A percentile compares a stretch with the other conserved stretches of the same genome.
Evolutionary conservation across 2,113 vertebrate genomes (phyloP).

Genomic region (Perognathus longimembris): DNA sequence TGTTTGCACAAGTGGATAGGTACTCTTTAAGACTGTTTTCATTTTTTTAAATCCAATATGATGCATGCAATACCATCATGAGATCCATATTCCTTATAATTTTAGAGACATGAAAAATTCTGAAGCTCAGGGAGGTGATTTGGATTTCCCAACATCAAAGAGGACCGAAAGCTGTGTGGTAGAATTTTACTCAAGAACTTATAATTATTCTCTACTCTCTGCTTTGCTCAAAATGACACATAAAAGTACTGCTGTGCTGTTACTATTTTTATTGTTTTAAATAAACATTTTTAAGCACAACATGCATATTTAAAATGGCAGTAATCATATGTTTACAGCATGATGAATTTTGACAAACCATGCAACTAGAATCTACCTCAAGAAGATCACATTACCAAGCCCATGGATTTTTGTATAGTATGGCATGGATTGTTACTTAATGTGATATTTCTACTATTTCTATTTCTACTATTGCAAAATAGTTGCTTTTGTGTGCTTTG

Average conservation of each 20-base stretch:
- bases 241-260: not conserved
- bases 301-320: not conserved
- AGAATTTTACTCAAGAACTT: conserved; percentile 40
- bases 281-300: not conserved
- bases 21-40: not conserved
- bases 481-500: not conserved
- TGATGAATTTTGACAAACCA: not conserved
- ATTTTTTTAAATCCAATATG: not conserved
- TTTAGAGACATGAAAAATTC: not conserved
- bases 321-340: not conserved
- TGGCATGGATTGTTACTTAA: not conserved
- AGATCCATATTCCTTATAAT: not conserved
- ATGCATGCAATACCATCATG: not conserved
- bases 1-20: not conserved
- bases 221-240: not conserved
- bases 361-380: not conserved
- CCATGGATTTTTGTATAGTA: not conserved
- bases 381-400: not conserved
- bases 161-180: not conserved
- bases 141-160: not conserved
- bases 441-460: not conserved
- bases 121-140: not conserved
- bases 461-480: not conserved
- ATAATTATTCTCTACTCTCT: not conserved
- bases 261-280: not conserved